A percentile compares a stretch with the other conserved stretches of the same genome.
phyloP scores from a whole-genome alignment of 2,113 vertebrate species.

The Ceuthmochares aereus region DNA sequence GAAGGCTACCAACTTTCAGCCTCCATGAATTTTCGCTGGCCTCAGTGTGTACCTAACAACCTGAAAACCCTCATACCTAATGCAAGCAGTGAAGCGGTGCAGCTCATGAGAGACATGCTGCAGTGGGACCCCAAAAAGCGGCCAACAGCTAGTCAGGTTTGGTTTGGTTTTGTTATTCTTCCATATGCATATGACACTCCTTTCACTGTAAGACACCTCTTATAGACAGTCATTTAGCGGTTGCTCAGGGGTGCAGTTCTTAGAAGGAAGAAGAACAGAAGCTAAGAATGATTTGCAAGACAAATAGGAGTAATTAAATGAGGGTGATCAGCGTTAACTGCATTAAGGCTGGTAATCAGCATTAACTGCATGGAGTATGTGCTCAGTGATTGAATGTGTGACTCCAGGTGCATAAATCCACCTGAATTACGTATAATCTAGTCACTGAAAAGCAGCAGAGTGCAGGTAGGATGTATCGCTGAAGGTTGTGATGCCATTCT shows the following conservation, averaged over 20 bases:
- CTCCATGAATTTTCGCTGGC: constrained; percentile 84
- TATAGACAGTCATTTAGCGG: background rate
- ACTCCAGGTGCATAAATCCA: background rate
- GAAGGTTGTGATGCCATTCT: background rate
- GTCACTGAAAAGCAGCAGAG: background rate
- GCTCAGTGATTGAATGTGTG: background rate
- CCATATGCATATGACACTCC: background rate
- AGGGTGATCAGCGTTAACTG: background rate
- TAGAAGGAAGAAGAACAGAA: background rate
- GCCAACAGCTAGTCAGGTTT: constrained; percentile 84
- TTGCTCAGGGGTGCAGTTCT: background rate
- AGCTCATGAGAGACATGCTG: constrained; percentile 85
- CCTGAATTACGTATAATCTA: background rate
- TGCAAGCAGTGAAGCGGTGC: constrained; percentile 81
- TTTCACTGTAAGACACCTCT: background rate
- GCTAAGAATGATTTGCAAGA: background rate
- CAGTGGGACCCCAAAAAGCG: constrained; percentile 87
- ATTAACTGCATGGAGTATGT: background rate
- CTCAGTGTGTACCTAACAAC: constrained; percentile 83
- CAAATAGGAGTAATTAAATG: background rate
- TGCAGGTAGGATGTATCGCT: background rate
- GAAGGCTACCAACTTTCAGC: constrained; percentile 84
- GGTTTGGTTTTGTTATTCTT: background rate
- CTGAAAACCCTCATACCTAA: constrained; percentile 84
- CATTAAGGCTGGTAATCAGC: too few species aligned